A percentile compares a stretch with the other conserved stretches of the same genome.
These are phyloP conservation scores for Oreohelix idahoensis DNA, from an alignment of 1,140 invertebrate genomes.

Conservation along the genomic window DNA sequence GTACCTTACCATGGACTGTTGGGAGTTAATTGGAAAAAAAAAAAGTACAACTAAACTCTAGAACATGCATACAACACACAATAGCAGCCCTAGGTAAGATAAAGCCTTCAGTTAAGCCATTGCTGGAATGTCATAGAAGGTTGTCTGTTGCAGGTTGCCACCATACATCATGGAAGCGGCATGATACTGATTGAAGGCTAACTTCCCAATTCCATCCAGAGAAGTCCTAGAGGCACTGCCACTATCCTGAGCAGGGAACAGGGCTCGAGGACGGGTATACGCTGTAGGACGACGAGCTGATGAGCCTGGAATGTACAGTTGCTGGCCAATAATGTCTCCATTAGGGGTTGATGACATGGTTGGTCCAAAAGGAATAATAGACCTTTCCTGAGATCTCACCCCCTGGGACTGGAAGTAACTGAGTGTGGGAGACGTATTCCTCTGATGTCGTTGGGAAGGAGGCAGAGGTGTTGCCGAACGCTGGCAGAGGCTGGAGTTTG, in stretches of 20 bases:
- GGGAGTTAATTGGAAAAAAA: no score
- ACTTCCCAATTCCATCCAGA: constrained; percentile 16
- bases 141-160: neutral
- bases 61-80: constrained; percentile 21
- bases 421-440: neutral
- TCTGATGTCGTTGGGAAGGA: neutral
- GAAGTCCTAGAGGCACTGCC: neutral
- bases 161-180: neutral
- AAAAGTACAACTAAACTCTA: no score
- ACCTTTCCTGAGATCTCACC: constrained; percentile 9
- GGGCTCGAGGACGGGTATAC: constrained; percentile 25
- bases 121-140: constrained; percentile 34
- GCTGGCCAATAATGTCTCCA: constrained; percentile 2
- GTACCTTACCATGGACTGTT: no score
- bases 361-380: neutral
- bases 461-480: neutral
- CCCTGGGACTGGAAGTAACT: constrained; percentile 1
- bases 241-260: constrained; percentile 20
- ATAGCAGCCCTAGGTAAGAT: neutral
- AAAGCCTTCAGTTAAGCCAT: constrained; percentile 11
- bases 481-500: neutral
- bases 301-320: constrained; percentile 31
- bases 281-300: constrained; percentile 7
- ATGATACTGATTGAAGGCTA: constrained; percentile 22
- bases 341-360: neutral